These are phyloP conservation scores for Auanema freiburgensis DNA, from an alignment of 2,888 invertebrate species.

Conservation along the genomic window DNA sequence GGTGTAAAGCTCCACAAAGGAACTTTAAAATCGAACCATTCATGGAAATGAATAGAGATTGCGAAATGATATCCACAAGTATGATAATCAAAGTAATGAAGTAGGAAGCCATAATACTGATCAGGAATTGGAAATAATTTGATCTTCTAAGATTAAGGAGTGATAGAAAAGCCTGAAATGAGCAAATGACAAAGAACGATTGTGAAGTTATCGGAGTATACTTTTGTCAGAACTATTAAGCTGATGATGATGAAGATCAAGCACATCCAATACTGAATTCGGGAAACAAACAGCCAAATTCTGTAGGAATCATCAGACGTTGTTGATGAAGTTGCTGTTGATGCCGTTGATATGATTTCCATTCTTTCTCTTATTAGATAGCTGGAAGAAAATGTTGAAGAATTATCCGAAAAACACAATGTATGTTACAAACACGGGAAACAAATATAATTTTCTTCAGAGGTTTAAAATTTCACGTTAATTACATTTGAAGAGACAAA, in stretches of 20 bases:
- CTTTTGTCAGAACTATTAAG: background rate
- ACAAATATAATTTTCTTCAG: too few species aligned
- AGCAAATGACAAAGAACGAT: background rate
- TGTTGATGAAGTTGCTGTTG: background rate
- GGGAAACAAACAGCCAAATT: constrained; percentile 39
- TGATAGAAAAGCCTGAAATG: constrained; percentile 24
- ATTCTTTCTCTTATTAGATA: too few species aligned
- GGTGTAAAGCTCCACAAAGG: constrained; percentile 1
- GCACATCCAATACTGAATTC: constrained; percentile 32
- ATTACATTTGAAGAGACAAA: too few species aligned
- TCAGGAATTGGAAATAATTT: constrained; percentile 53
- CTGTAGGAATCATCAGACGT: constrained; percentile 1
- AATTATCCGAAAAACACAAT: too few species aligned
- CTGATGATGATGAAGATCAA: constrained; percentile 30
- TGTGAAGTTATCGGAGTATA: background rate
- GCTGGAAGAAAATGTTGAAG: too few species aligned
- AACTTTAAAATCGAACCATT: constrained; percentile 34
- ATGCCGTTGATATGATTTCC: background rate
- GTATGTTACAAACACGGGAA: too few species aligned
- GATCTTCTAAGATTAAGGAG: constrained; percentile 33
- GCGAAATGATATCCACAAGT: constrained; percentile 46
- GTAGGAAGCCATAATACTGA: constrained; percentile 46
- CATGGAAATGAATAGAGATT: constrained; percentile 31
- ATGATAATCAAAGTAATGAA: constrained; percentile 47
- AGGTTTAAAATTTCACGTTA: too few species aligned